Evolutionary conservation across 2,888 invertebrate species (phyloP), one percentile per base, ranked within the genome.

Genomic region (Drosophila diplacantha): DNA sequence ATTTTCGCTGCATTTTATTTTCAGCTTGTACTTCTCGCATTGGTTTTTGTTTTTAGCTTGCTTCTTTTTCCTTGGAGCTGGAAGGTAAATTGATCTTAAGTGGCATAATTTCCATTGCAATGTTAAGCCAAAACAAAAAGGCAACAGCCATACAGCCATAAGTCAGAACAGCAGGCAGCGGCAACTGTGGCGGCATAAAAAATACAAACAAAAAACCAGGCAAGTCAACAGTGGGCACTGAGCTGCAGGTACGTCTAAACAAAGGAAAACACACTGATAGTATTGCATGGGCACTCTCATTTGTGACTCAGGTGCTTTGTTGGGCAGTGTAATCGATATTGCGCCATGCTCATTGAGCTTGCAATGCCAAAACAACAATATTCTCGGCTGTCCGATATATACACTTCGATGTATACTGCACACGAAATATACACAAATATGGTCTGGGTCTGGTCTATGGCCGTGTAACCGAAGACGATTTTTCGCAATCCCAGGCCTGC

Each of bases 51-150:
- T 44, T 43, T 6, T 22, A 5, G 22, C 4, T 11, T 34, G 24
- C 24, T n/a, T 38, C 2, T 38, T 34, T 20, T 41, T 31, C 29
- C 16, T 24, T 41, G 20, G 11, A 24, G 29, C 60, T 51, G 24
- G 14, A 47, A 61, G 66, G 52, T 68, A 68, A 59, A 68, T 61
- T 56, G 49, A 61, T 66, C 66, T 68, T 56, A 68, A 56, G 61
- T 55, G 56, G 52, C 43, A 68, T 61, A 66, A 53, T 61, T 68
- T 61, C 38, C 52, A 37, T 43, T 20, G 54, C 53, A 54, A 44
- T 39, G 55, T 38, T 51, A 31, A 24, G 14, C 32, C 24, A 52
- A 53, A 52, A 35, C 50, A 56, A 38, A 35, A 35, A 34, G 7
- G n/a, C 4, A 34, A 34, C n/a, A 31, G 24, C 18, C n/a, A 8